Base-by-base conservation (phyloP, 2,797 vertebrate species). In the Poliocrania exsul region DNA sequence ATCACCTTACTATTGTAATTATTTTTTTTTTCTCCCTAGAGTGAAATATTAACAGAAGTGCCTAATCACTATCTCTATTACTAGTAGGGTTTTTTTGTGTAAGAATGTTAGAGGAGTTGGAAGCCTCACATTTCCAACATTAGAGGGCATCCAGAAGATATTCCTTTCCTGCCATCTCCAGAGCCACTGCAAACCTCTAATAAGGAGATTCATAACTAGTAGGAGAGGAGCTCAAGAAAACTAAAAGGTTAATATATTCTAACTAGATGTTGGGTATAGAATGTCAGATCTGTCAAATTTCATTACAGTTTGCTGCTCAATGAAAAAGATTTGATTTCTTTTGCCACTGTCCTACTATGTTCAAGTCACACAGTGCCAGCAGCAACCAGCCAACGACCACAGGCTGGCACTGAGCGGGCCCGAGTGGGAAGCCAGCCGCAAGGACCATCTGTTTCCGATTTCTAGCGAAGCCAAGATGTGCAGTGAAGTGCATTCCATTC, bases 401-500 rank as follows among this genome's bases (percentile, higher is more conserved):
- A 98, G 98, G 98, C 98, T 99, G 98, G 98, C 98, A 98, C 97
- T 93, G 96, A 98, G 97, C 96, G 96, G 98, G 97, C 98, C 97
- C 95, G 96, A 98, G 97, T 98, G 98, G 98, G 98, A 98, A 97
- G 96, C 97, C 97, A 98, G 98, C 99, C 99, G 98, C 98, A 98
- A 98, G 98, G 97, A 98, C 99, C 99, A 99, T 99, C 99, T 99
- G 99, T 98, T 98, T 98, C 97, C 96, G 96, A 98, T 98, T 98
- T 98, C 98, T 98, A 97, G 96, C 96, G 87, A 98, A 98, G 98
- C 98, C 98, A 99, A 98, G 98, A 98, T 98, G 98, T 98, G 98
- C 98, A 98, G 97, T 97, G 98, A 98, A 98, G 98, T 98, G 98
- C 97, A 97, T 97, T 97, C 97, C 97, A 96, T 97, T 97, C 96